These are phyloP conservation scores for Drosophila sucinea DNA, from an alignment of 1,140 invertebrate species.

Conservation along the genomic window DNA sequence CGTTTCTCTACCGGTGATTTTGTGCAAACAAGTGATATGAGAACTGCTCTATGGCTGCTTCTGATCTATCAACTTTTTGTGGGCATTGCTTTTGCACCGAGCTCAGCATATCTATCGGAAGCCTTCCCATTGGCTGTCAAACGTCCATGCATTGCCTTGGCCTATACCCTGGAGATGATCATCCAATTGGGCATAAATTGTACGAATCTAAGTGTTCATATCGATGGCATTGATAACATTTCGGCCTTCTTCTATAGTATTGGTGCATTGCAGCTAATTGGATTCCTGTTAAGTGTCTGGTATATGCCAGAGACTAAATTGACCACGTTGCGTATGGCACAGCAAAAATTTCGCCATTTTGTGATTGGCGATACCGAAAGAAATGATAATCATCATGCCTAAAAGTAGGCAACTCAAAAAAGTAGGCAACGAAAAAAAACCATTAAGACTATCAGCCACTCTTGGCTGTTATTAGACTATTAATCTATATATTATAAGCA, in stretches of 20 bases:
- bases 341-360: constrained; percentile 64
- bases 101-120: constrained; percentile 67
- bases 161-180: constrained; percentile 54
- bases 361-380: constrained; percentile 15
- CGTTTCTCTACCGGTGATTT: constrained; percentile 31
- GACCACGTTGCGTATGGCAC: constrained; percentile 61
- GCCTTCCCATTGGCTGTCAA: constrained; percentile 69
- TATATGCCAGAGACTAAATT: constrained; percentile 70
- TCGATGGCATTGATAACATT: not conserved
- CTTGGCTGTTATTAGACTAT: constrained; percentile 33
- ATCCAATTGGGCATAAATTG: constrained; percentile 52
- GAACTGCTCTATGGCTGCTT: constrained; percentile 61
- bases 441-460: constrained; percentile 28
- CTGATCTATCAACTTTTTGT: constrained; percentile 63
- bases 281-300: constrained; percentile 53
- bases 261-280: constrained; percentile 47
- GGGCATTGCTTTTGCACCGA: constrained; percentile 58
- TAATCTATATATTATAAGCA: constrained; percentile 20
- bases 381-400: constrained; percentile 13
- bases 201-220: constrained; percentile 23
- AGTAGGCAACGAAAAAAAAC: constrained; percentile 12
- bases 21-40: constrained; percentile 25
- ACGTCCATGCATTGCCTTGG: constrained; percentile 58
- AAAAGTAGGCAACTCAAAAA: constrained; percentile 32
- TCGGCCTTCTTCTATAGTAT: constrained; percentile 49